Percentiles rank a stretch among this genome's conserved stretches.
Conservation (phyloP, 2,113 vertebrate genomes). For the Leptocoma aspasia region DNA sequence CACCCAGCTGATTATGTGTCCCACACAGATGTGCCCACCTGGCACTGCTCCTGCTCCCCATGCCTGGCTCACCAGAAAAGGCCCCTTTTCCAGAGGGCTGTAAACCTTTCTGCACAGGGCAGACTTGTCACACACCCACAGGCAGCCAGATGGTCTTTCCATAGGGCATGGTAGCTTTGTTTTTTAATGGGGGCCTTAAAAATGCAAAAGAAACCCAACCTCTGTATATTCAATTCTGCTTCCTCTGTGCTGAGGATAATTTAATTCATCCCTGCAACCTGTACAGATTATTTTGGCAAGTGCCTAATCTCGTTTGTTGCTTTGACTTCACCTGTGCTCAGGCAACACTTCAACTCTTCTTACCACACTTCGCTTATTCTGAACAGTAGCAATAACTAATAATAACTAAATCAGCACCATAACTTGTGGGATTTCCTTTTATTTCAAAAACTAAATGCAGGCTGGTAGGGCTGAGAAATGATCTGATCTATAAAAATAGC, state of each 20-base stretch:
- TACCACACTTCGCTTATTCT: neutral
- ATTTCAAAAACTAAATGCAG: neutral
- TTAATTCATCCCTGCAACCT: neutral
- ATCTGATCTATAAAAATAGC: neutral
- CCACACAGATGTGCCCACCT: conserved; percentile 36
- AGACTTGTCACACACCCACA: neutral
- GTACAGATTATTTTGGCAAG: neutral
- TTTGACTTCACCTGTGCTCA: neutral
- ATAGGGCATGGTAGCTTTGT: neutral
- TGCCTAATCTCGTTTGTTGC: neutral
- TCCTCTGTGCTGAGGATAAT: neutral
- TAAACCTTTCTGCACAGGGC: neutral
- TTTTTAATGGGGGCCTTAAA: neutral
- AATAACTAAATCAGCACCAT: neutral
- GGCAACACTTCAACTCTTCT: neutral
- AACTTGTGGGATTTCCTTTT: neutral
- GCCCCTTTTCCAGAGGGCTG: neutral
- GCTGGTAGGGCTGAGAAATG: neutral
- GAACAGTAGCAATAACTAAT: neutral
- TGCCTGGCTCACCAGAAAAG: neutral
- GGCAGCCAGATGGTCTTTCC: neutral
- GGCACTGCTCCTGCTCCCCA: neutral
- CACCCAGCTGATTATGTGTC: conserved; percentile 71
- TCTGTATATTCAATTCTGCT: neutral
- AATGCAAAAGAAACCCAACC: neutral